Evolutionary conservation across 1,140 invertebrate species (phyloP).

Genomic region (Philopotamus ludificatus): DNA sequence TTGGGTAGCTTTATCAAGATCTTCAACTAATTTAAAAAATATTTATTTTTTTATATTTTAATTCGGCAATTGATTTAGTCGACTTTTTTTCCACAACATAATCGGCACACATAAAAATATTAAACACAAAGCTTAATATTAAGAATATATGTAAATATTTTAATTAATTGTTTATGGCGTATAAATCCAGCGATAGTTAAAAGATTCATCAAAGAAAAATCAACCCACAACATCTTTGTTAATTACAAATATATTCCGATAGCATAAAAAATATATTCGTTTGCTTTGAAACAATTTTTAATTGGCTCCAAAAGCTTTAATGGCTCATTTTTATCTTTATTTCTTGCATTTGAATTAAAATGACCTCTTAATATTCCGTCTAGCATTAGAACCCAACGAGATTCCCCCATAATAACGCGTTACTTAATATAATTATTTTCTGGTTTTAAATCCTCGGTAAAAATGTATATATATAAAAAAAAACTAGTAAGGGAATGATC

Average conservation of each 20-base stretch:
- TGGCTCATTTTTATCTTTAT: conserved; percentile 39
- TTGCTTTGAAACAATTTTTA: conserved; percentile 35
- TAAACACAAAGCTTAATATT: too few relatives aligned
- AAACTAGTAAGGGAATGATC: background rate
- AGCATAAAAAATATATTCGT: conserved; percentile 28
- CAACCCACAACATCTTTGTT: conserved; percentile 24
- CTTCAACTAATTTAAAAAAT: background rate
- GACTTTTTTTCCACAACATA: too few relatives aligned
- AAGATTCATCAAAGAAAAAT: conserved; percentile 12
- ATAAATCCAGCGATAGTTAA: conserved; percentile 14
- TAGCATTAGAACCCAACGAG: conserved; percentile 24
- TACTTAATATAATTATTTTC: too few relatives aligned
- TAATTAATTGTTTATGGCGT: conserved; percentile 12
- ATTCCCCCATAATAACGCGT: background rate
- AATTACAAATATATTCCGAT: conserved; percentile 18
- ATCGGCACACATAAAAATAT: too few relatives aligned
- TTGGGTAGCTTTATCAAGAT: too few relatives aligned
- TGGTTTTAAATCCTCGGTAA: too few relatives aligned
- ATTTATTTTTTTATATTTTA: background rate
- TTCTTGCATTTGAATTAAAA: conserved; percentile 32
- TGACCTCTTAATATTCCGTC: conserved; percentile 25
- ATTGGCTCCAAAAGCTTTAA: conserved; percentile 39
- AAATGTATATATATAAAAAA: background rate
- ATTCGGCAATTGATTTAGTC: too few relatives aligned
- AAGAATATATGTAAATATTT: background rate